Evolutionary conservation across 2,888 invertebrate species (phyloP).

Genomic region (Nomada hirtipes): DNA sequence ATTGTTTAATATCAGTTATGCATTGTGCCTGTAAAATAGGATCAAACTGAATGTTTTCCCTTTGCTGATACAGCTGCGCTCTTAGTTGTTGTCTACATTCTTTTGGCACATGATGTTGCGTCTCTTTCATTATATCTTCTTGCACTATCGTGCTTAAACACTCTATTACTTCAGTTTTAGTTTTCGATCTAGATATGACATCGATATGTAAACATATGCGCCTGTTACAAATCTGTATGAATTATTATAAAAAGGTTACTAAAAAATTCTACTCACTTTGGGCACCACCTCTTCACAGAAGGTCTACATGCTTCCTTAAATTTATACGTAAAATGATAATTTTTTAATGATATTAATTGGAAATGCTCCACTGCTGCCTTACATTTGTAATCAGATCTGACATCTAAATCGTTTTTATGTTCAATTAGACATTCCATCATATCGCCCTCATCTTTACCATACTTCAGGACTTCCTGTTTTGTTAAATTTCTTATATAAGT

Average conservation of each 20-base stretch:
- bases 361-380: slow-evolving; percentile 98
- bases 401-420: slow-evolving; percentile 94
- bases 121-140: slow-evolving; percentile 91
- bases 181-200: slow-evolving; percentile 86
- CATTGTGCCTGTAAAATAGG: slow-evolving; percentile 94
- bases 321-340: slow-evolving; percentile 96
- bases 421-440: slow-evolving; percentile 97
- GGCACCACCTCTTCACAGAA: slow-evolving; percentile 88
- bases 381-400: slow-evolving; percentile 93
- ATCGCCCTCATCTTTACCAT: slow-evolving; percentile 92
- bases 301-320: slow-evolving; percentile 97
- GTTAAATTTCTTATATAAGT: slow-evolving; percentile 15
- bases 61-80: slow-evolving; percentile 95
- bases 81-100: slow-evolving; percentile 96
- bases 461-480: slow-evolving; percentile 86
- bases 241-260: slow-evolving; percentile 67
- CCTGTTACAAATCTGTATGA: neutral
- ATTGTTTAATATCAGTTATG: slow-evolving; percentile 90
- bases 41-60: slow-evolving; percentile 95
- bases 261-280: slow-evolving; percentile 76
- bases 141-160: slow-evolving; percentile 96
- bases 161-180: slow-evolving; percentile 92
- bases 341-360: slow-evolving; percentile 96
- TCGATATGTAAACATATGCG: neutral
- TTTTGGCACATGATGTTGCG: slow-evolving; percentile 92